Evolutionary conservation across 2,888 invertebrate genomes (phyloP), one percentile per base, ranked within the genome.

Genomic region (Tachina grossa): DNA sequence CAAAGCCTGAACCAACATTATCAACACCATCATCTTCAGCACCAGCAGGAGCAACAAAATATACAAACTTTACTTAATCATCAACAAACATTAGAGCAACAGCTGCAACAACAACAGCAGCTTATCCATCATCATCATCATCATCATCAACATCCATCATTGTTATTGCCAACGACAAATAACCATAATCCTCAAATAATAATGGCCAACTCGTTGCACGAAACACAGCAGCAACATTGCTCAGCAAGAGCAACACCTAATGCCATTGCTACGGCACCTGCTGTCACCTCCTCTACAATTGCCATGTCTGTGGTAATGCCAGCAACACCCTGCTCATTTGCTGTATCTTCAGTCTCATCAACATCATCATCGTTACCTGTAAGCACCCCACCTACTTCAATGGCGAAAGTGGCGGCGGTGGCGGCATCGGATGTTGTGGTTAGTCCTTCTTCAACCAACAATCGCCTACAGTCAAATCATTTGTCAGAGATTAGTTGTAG

Each of bases 21-120:
- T 31, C 45, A 71, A 8, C 69, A 49, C 0, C 22, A 51, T 9
- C 69, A 65, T 0, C 68, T 39, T 0, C 72, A 71, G 9, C 45
- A 57, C 0, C 77, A 68, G 1, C 82, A 83, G 43, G 75, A 72
- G 5, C 85, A 83, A 49, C 75, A 57, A 45, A 89, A 89, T 89
- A 88, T 90, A 90, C 84, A 88, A 84, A 89, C 88, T 88, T 87
- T 89, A 75, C 90, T 66, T 75, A 81, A 76, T 76, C 75, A 82
- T 51, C 66, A 77, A 55, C 81, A 89, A 88, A 88, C 86, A 75
- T 59, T 85, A 69, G 86, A 87, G 49, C 76, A 80, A 68, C 82
- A 68, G 13, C 77, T 53, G 9, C 71, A 63, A 5, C 85, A 79
- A 14, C 49, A 72, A 53, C 90, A 87, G 81, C 78, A 74, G 53